phyloP scores from a whole-genome alignment of 2,888 invertebrate species.

The Mechanitis mazaeus region DNA sequence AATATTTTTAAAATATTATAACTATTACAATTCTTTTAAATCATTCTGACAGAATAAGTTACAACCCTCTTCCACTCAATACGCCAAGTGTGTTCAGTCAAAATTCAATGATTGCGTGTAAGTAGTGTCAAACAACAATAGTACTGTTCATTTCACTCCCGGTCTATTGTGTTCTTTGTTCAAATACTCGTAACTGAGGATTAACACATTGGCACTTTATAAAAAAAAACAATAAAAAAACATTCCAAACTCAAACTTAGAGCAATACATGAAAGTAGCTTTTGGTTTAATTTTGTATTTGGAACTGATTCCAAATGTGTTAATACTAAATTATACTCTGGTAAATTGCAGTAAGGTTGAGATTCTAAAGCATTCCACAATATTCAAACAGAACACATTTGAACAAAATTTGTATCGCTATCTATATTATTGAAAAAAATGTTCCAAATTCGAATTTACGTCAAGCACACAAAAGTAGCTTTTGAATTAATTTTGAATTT shows the following conservation, averaged over 20 bases:
- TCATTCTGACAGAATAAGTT: slow-evolving; percentile 20
- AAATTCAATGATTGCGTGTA: slow-evolving; percentile 47
- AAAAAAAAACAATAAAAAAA: slow-evolving; percentile 26
- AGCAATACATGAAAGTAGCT: slow-evolving; percentile 6
- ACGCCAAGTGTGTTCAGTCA: slow-evolving; percentile 36
- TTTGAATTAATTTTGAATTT: slow-evolving; percentile 14
- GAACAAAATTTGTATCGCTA: slow-evolving; percentile 4
- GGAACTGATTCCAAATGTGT: background rate
- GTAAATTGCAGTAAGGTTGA: no score
- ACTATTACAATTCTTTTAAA: background rate
- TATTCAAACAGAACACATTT: slow-evolving; percentile 7
- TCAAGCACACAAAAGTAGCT: slow-evolving; percentile 10
- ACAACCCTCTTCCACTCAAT: slow-evolving; percentile 32
- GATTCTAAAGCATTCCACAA: no score
- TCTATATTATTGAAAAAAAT: background rate
- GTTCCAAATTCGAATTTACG: slow-evolving; percentile 25
- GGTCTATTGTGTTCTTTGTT: slow-evolving; percentile 42
- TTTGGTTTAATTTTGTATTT: slow-evolving; percentile 12
- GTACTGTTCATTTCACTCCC: slow-evolving; percentile 49
- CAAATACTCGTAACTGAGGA: slow-evolving; percentile 58
- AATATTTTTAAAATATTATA: background rate
- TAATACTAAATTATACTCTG: no score
- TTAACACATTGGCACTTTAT: slow-evolving; percentile 49
- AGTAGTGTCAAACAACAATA: slow-evolving; percentile 43
- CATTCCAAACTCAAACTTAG: slow-evolving; percentile 23